Conservation (phyloP, 2,888 invertebrate genomes). For the Sturmia bella region DNA sequence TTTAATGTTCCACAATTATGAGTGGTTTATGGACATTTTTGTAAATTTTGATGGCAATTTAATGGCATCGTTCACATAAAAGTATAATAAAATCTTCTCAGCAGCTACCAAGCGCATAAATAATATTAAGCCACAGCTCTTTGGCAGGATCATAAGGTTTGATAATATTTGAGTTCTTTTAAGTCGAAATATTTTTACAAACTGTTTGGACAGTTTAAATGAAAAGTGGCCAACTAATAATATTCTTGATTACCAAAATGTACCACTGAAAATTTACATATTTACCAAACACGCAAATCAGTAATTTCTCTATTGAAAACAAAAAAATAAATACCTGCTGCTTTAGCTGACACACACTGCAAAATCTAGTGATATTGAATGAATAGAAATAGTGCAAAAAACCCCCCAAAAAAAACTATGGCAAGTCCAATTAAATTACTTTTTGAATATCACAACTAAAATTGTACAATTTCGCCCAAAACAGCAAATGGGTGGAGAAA, state of each 20-base stretch:
- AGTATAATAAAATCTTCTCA: not conserved
- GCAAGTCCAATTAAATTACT: conserved; percentile 67
- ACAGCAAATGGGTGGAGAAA: conserved; percentile 69
- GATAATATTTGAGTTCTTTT: not conserved
- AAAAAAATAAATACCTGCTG: no score
- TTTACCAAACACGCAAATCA: conserved; percentile 44
- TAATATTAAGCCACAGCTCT: no score
- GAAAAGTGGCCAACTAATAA: conserved; percentile 6
- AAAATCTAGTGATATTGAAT: conserved; percentile 18
- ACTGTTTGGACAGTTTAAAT: not conserved
- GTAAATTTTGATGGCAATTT: conserved; percentile 25
- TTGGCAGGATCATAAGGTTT: no score
- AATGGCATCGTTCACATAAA: not conserved
- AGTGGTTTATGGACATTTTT: conserved; percentile 26
- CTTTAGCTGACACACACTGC: no score
- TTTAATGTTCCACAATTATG: conserved; percentile 43
- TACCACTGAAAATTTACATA: not conserved
- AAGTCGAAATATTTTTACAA: not conserved
- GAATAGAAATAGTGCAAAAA: no score
- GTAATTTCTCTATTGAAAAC: conserved; percentile 13
- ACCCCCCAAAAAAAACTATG: conserved; percentile 17
- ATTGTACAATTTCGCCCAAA: conserved; percentile 57
- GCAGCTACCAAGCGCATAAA: no score
- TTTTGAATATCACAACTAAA: conserved; percentile 66
- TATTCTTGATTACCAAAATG: conserved; percentile 3